phyloP scores from a whole-genome alignment of 1,140 invertebrate genomes.

The Tribolium castaneum region DNA sequence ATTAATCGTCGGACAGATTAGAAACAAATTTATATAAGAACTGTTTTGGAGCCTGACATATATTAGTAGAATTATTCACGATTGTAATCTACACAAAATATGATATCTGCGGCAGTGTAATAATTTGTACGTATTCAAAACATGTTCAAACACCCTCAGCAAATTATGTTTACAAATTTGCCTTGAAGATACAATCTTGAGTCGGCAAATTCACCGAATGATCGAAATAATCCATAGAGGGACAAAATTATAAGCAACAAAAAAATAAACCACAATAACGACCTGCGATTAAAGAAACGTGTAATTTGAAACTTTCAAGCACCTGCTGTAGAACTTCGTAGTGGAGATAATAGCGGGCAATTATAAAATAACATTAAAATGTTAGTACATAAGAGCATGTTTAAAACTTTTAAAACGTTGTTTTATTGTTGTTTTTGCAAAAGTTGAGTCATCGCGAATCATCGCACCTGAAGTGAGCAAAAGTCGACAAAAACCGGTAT shows the following conservation, averaged over 20 bases:
- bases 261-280: not conserved
- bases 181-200: not conserved
- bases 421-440: not conserved
- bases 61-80: not conserved
- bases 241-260: not conserved
- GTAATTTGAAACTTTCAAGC: not conserved
- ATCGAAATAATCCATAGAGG: not conserved
- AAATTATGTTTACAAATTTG: not conserved
- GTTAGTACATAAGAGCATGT: not conserved
- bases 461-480: not conserved
- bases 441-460: not conserved
- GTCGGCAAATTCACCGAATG: not conserved
- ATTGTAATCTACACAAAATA: not conserved
- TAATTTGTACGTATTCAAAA: not conserved
- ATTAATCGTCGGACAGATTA: not conserved
- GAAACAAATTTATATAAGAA: not conserved
- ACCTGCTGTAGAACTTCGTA: not conserved
- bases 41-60: not conserved
- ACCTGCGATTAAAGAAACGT: not conserved
- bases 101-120: not conserved
- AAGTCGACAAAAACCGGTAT: not conserved
- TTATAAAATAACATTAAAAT: not conserved
- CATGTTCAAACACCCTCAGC: not conserved
- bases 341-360: not conserved
- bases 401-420: not conserved